A percentile compares a stretch with the other conserved stretches of the same genome.
Evolutionary conservation across 1,140 invertebrate species (phyloP).

Genomic region (Meloidogyne floridensis): DNA sequence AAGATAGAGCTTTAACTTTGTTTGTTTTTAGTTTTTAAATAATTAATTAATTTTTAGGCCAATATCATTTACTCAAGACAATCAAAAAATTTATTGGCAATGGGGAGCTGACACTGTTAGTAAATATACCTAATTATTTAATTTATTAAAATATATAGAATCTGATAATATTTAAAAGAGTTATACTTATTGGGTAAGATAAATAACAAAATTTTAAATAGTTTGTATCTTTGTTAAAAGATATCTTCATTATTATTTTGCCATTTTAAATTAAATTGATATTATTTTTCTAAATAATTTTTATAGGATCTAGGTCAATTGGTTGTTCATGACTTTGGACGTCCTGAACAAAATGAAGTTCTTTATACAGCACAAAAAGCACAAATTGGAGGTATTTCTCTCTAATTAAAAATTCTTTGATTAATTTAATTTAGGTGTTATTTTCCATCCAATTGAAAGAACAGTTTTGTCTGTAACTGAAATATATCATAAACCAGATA

Average conservation of each 20-base stretch:
- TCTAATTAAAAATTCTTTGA: constrained; percentile 6
- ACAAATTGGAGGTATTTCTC: constrained; percentile 49
- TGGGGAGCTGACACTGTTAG: constrained; percentile 54
- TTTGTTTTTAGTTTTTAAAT: constrained; percentile 17
- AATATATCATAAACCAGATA: constrained; percentile 63
- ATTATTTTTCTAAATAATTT: not conserved
- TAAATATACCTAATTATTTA: too few relatives aligned
- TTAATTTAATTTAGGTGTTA: constrained; percentile 37
- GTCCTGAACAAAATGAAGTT: constrained; percentile 59
- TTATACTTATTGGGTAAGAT: not conserved
- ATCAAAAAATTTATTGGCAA: constrained; percentile 62
- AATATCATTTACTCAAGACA: constrained; percentile 59
- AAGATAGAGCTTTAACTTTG: constrained; percentile 62
- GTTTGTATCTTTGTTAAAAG: too few relatives aligned
- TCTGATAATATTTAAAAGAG: too few relatives aligned
- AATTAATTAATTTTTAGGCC: constrained; percentile 51
- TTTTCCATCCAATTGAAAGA: constrained; percentile 60
- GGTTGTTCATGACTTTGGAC: constrained; percentile 58
- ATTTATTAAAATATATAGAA: too few relatives aligned
- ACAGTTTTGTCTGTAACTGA: constrained; percentile 62
- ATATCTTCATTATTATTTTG: too few relatives aligned
- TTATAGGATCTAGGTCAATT: constrained; percentile 55
- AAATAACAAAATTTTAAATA: not conserved
- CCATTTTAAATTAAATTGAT: not conserved
- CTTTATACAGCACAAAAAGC: constrained; percentile 57